Evolutionary conservation across 2,888 invertebrate genomes (phyloP), one percentile per base, ranked within the genome.

Genomic region (Drosophila borealis): DNA sequence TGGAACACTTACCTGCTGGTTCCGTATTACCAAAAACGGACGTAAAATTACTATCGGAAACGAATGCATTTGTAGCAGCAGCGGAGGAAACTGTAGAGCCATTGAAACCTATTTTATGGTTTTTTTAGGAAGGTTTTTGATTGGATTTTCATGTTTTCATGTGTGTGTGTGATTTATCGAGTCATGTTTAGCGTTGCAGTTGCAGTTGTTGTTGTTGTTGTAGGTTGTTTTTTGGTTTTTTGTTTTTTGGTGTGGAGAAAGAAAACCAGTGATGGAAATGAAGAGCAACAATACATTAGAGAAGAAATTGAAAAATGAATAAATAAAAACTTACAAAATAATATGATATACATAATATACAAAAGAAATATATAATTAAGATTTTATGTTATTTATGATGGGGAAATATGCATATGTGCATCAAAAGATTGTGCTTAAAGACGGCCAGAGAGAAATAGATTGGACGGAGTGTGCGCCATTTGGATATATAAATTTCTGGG

Each of bases 31-130:
- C 97, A 93, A 97, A 97, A 88, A 97, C 97, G 89, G 96, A 96
- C 90, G 96, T 95, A 94, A 97, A 97, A 94, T 95, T 96, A 93
- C 96, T 96, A 92, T 97, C 97, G 91, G 96, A 95, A 91, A 97
- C 96, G 94, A 96, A 96, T 88, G 94, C 93, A 92, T 93, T 94
- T 78, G 92, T 88, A 49, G 85, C 91, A 74, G 89, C 91, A 92
- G 93, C 93, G 69, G 91, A 90, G 69, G 91, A 86, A 78, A 88
- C 83, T 89, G 90, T 83, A 72, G 93, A 85, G 80, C 92, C 92
- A 90, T 92, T 92, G 89, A 92, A 93, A 90, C 93, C 93, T 93
- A 82, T 75, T 77, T 72, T 61, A 57, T 67, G 65, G 21, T 65
- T 57, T 48, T 70, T 62, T 41, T 56, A 44, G 33, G 17, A 11